A percentile compares a stretch with the other conserved stretches of the same genome.
These are phyloP conservation scores for Pocillopora verrucosa DNA, from an alignment of 64 coral and sea anemone genomes.

Conservation along the genomic window DNA sequence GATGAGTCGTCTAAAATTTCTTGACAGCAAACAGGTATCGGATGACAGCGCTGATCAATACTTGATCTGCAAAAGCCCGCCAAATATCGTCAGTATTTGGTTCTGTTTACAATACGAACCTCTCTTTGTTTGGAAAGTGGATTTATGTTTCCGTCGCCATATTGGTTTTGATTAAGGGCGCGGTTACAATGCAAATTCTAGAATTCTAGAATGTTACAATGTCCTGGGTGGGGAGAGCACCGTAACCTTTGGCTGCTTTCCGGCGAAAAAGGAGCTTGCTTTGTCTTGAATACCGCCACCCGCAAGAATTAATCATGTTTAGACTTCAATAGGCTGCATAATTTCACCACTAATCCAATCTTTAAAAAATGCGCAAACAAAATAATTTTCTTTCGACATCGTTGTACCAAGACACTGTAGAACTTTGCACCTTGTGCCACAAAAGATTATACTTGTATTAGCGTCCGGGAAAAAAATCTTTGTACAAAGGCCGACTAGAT, in stretches of 20 bases:
- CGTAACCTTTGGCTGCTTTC: background rate
- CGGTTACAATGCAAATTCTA: background rate
- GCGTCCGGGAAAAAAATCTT: too few species aligned
- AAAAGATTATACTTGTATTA: too few species aligned
- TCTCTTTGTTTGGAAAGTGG: conserved; percentile 10
- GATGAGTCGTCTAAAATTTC: background rate
- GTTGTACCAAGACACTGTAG: too few species aligned
- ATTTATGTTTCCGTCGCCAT: conserved; percentile 19
- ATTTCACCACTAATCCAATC: background rate
- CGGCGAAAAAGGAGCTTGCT: background rate
- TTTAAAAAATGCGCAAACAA: background rate
- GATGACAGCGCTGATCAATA: background rate
- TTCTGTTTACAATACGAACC: conserved; percentile 5
- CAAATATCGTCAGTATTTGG: conserved; percentile 1
- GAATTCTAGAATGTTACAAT: background rate
- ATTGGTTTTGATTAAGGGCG: background rate
- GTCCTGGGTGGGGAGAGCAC: background rate
- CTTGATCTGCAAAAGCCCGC: background rate
- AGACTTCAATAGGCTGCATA: background rate
- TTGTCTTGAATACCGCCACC: background rate
- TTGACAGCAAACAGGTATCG: conserved; percentile 31
- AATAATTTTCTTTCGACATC: too few species aligned
- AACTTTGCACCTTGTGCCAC: too few species aligned
- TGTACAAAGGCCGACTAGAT: too few species aligned
- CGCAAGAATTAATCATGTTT: background rate